Evolutionary conservation across 2,797 vertebrate species (phyloP).

Genomic region (Manis crassicaudata): DNA sequence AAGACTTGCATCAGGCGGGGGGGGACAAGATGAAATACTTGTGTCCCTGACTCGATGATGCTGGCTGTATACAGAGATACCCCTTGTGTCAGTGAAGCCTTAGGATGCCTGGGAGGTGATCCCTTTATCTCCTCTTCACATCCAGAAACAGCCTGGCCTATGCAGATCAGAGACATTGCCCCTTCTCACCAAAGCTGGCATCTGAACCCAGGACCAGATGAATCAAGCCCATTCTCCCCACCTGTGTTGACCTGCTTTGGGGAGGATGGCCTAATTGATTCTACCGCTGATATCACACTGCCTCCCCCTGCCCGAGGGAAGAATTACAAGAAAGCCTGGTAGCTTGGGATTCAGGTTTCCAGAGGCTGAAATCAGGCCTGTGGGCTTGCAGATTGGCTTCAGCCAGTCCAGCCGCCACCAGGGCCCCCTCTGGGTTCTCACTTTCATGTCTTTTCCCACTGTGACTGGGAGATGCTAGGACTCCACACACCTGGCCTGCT

Average conservation of each 20-base stretch:
- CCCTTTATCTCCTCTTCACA: neutral
- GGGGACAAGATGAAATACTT: neutral
- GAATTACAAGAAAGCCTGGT: neutral
- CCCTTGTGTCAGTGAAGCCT: neutral
- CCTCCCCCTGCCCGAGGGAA: neutral
- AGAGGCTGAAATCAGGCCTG: neutral
- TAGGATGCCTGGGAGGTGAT: neutral
- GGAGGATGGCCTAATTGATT: neutral
- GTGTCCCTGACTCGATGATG: accelerated
- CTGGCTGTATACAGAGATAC: neutral
- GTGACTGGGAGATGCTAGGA: neutral
- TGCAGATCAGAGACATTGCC: neutral
- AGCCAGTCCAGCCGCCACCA: neutral
- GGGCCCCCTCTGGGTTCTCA: neutral
- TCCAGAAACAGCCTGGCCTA: neutral
- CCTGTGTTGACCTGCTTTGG: neutral
- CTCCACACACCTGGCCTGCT: slow-evolving; percentile 40
- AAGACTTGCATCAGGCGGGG: neutral
- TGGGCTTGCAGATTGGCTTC: neutral
- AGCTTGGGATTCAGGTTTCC: neutral
- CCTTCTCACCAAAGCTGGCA: neutral
- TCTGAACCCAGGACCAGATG: neutral
- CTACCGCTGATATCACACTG: neutral
- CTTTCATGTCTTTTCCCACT: neutral
- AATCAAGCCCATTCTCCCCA: neutral